Evolutionary conservation across 35 echinoderm and acorn worm species (phyloP).

Genomic region (Heliocidaris erythrogramma): DNA sequence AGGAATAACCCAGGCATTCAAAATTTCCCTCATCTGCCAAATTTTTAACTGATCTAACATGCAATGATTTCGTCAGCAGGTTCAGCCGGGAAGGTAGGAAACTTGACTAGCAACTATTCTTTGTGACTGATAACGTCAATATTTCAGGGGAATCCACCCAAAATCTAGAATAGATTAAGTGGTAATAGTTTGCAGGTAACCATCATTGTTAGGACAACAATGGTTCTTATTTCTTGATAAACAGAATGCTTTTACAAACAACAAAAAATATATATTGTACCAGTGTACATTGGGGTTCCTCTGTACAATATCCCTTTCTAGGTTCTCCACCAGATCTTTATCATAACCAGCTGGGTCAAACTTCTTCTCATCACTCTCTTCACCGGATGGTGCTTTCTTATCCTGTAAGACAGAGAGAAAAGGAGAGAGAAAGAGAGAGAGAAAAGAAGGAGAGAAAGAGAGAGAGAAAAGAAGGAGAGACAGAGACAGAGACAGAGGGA

Average conservation of each 20-base stretch:
- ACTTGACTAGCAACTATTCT: too few relatives aligned
- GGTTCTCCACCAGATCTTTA: constrained; percentile 88
- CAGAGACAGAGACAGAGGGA: neutral
- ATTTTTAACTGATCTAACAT: too few relatives aligned
- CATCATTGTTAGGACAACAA: too few relatives aligned
- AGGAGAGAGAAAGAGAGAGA: neutral
- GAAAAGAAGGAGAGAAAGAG: neutral
- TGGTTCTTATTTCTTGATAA: too few relatives aligned
- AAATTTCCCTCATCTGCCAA: too few relatives aligned
- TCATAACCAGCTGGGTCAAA: constrained; percentile 92
- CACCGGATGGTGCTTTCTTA: constrained; percentile 59
- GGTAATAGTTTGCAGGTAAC: too few relatives aligned
- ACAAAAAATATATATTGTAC: constrained; percentile 42
- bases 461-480: neutral
- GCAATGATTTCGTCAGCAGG: too few relatives aligned
- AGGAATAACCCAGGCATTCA: too few relatives aligned
- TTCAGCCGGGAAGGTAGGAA: too few relatives aligned
- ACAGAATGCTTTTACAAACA: neutral
- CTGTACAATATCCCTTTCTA: constrained; percentile 97
- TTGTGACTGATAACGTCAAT: too few relatives aligned
- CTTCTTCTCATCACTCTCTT: constrained; percentile 97
- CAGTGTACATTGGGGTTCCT: constrained; percentile 94
- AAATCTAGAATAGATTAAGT: too few relatives aligned
- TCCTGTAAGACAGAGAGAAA: constrained; percentile 16
- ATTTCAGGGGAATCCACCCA: too few relatives aligned